Evolutionary conservation across 1,140 invertebrate genomes (phyloP).

Genomic region (Dendrolimus punctatus): DNA sequence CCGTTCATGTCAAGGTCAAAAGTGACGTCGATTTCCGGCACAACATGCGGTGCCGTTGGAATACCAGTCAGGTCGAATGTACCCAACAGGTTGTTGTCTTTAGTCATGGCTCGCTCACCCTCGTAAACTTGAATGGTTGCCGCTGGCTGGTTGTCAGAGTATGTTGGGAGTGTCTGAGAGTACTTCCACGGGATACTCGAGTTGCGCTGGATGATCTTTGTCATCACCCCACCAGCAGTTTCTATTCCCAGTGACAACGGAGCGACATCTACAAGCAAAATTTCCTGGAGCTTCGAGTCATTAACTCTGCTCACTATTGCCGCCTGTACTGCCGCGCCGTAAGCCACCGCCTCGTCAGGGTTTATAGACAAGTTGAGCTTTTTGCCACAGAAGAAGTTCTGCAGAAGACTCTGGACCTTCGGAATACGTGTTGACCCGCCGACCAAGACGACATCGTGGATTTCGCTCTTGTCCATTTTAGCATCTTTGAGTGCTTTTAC

Average conservation of each 20-base stretch:
- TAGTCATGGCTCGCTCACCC: conserved; percentile 83
- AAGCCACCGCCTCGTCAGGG: conserved; percentile 70
- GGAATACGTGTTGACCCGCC: conserved; percentile 80
- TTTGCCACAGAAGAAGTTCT: conserved; percentile 69
- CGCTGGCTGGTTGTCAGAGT: conserved; percentile 80
- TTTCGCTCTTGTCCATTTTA: conserved; percentile 77
- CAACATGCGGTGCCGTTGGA: conserved; percentile 85
- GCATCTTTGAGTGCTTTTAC: conserved; percentile 79
- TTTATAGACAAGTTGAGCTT: conserved; percentile 71
- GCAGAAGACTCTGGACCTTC: conserved; percentile 69
- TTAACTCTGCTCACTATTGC: conserved; percentile 61
- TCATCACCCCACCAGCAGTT: conserved; percentile 75
- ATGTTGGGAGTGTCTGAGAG: conserved; percentile 77
- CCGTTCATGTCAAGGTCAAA: conserved; percentile 82
- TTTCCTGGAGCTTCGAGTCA: conserved; percentile 74
- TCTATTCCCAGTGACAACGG: conserved; percentile 75
- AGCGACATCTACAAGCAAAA: conserved; percentile 72
- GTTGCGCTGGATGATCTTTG: conserved; percentile 76
- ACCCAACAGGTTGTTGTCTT: conserved; percentile 84
- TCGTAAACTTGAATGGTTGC: conserved; percentile 79
- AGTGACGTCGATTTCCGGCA: conserved; percentile 83
- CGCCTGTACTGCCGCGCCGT: conserved; percentile 68
- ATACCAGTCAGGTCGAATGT: conserved; percentile 86
- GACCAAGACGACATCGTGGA: conserved; percentile 81
- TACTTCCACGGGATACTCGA: conserved; percentile 76